Base-by-base conservation (phyloP, 2,888 invertebrate genomes). In the Neria commutata region DNA sequence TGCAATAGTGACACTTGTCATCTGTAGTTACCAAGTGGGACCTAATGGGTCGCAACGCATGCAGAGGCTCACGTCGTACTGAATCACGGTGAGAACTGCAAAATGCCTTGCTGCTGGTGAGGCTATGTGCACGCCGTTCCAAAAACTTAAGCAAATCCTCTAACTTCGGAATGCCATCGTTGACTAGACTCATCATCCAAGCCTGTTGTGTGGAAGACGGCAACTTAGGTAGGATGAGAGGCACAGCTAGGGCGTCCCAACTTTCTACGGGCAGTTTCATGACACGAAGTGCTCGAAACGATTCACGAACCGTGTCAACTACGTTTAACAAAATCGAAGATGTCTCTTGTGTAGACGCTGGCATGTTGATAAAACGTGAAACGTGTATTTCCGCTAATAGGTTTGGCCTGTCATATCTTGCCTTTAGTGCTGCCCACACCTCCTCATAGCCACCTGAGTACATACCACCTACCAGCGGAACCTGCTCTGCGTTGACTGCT, bases 281-380 rank as follows among this genome's bases (percentile, higher is more conserved):
- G 11, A 54, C 56, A n/a, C 42, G 40, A 19, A 62, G 21, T 5
- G 61, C 60, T 8, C 58, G 48, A 16, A 60, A 47, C 1, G 64
- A 57, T 34, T 63, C 60, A 2, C 56, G 50, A 19, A 60, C 54
- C 5, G 58, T 55, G 40, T 62, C 58, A 11, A 63, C 55, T 5
- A 61, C 49, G 2, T 10, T 8, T 11, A 63, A 48, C 48, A 61
- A 46, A 6, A 55, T 10, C 34, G 21, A 37, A 10, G 57, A 10
- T 10, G 59, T 37, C 5, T 60, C 58, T 3, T 56, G 48, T n/a
- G 47, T 24, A 2, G 50, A 40, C 2, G 53, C 6, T 23, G 34
- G 48, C 2, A 61, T n/a, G 26, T 56, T 54, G 24, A 63, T 49
- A 16, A 63, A 59, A 1, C 52, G 55, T 10, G 56, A 48, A 17